These are phyloP conservation scores for Caenorhabditis inopinata DNA, from an alignment of 1,140 invertebrate species.

Conservation along the genomic window DNA sequence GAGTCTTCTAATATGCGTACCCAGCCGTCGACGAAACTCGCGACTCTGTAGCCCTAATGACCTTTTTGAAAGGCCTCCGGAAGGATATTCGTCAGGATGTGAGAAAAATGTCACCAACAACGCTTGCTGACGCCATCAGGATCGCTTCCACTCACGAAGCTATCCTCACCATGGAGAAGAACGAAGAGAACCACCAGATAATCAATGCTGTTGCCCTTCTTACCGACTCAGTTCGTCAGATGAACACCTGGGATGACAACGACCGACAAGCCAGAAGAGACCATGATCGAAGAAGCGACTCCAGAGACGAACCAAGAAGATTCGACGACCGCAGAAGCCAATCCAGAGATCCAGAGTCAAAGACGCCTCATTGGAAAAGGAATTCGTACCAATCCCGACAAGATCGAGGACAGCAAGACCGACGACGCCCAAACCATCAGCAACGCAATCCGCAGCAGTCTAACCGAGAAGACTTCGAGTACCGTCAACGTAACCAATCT, in stretches of 20 bases:
- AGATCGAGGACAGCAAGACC: background rate
- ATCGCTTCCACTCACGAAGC: background rate
- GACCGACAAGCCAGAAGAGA: background rate
- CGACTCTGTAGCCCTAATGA: background rate
- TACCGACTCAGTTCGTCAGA: background rate
- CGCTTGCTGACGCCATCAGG: background rate
- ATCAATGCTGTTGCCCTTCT: background rate
- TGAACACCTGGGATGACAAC: background rate
- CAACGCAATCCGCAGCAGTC: background rate
- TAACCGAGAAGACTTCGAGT: background rate
- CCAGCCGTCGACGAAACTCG: background rate
- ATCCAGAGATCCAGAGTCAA: background rate
- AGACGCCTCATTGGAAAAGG: background rate
- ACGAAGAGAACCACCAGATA: background rate
- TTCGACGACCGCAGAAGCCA: too few relatives aligned
- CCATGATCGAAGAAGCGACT: background rate
- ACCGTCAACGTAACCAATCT: too few relatives aligned
- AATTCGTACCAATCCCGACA: background rate
- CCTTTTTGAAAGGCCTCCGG: background rate
- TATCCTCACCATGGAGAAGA: background rate
- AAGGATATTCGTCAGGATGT: background rate
- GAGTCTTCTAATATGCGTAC: background rate
- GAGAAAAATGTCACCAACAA: background rate
- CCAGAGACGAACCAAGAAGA: too few relatives aligned
- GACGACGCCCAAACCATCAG: background rate